These are phyloP conservation scores for Hypothenemus hampei DNA, from an alignment of 1,140 invertebrate genomes.

Conservation along the genomic window DNA sequence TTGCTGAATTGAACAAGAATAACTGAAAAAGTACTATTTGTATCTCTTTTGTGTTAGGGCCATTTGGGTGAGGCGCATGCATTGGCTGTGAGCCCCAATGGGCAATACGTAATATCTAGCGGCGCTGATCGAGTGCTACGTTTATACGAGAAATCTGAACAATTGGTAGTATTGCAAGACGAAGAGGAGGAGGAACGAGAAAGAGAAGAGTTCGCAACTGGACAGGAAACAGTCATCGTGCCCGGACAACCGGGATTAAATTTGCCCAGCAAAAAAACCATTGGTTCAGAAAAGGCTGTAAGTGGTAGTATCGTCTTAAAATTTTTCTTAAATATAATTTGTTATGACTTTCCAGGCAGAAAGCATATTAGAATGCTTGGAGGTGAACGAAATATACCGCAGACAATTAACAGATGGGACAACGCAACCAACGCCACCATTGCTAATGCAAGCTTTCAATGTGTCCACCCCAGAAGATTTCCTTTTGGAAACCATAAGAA, in stretches of 20 bases:
- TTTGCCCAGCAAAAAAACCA: slow-evolving; percentile 83
- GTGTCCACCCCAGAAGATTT: slow-evolving; percentile 71
- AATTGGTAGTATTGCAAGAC: slow-evolving; percentile 89
- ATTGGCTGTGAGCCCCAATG: slow-evolving; percentile 75
- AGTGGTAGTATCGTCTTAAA: too few relatives aligned
- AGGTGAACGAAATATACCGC: slow-evolving; percentile 67
- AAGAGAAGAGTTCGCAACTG: slow-evolving; percentile 66
- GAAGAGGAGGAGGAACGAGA: slow-evolving; percentile 81
- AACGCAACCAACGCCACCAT: slow-evolving; percentile 51
- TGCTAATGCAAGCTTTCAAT: slow-evolving; percentile 75
- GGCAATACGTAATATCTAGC: slow-evolving; percentile 72
- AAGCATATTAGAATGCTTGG: slow-evolving; percentile 80
- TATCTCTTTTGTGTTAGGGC: slow-evolving; percentile 50
- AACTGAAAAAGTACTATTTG: not conserved
- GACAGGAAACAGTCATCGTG: slow-evolving; percentile 60
- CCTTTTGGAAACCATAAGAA: slow-evolving; percentile 71
- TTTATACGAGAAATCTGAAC: slow-evolving; percentile 80
- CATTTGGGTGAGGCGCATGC: slow-evolving; percentile 75
- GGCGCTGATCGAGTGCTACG: slow-evolving; percentile 87
- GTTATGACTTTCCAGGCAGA: slow-evolving; percentile 76
- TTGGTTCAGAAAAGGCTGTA: slow-evolving; percentile 79
- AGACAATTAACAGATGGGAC: slow-evolving; percentile 48
- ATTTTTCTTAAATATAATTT: too few relatives aligned
- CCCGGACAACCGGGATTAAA: slow-evolving; percentile 67
- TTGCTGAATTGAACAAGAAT: too few relatives aligned